Conservation (phyloP, 2,113 vertebrate genomes). For the Microcebus ravelobensis region DNA sequence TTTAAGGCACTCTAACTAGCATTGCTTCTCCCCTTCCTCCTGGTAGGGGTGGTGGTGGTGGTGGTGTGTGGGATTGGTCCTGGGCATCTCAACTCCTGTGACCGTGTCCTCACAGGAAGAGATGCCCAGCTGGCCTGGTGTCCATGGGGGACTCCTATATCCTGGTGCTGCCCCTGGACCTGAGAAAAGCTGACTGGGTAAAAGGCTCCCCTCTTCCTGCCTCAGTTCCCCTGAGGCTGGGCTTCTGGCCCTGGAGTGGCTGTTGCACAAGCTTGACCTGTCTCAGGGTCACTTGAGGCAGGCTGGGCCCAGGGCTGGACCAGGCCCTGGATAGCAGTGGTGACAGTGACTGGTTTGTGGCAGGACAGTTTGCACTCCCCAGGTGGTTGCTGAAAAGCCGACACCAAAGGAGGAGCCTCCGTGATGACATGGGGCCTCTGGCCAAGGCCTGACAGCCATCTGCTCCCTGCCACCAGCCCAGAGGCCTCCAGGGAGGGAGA, state of each 20-base stretch:
- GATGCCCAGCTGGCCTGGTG: not conserved
- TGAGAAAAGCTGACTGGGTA: not conserved
- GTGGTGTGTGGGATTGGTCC: not conserved
- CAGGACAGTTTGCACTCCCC: conserved; percentile 81
- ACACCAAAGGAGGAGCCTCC: conserved; percentile 59
- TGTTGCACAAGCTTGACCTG: conserved; percentile 31
- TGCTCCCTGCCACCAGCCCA: conserved; percentile 70
- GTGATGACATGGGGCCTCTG: conserved; percentile 62
- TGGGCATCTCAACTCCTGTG: not conserved
- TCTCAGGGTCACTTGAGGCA: conserved; percentile 25
- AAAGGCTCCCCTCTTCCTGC: not conserved
- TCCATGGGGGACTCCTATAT: not conserved
- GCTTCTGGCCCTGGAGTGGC: not conserved
- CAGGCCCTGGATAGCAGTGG: not conserved
- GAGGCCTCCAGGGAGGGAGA: conserved; percentile 56
- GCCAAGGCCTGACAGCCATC: conserved; percentile 81
- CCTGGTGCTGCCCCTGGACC: not conserved
- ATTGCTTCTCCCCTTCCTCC: not conserved
- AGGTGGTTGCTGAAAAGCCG: conserved; percentile 78
- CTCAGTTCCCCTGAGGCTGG: not conserved
- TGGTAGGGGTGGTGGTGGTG: not conserved
- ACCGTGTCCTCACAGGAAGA: not conserved
- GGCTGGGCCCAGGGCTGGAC: not conserved
- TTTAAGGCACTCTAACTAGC: not conserved
- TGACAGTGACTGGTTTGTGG: conserved; percentile 60